Percentiles rank a stretch among this genome's conserved stretches.
These are phyloP conservation scores for Melitaea athalia DNA, from an alignment of 2,888 invertebrate genomes.

Conservation along the genomic window DNA sequence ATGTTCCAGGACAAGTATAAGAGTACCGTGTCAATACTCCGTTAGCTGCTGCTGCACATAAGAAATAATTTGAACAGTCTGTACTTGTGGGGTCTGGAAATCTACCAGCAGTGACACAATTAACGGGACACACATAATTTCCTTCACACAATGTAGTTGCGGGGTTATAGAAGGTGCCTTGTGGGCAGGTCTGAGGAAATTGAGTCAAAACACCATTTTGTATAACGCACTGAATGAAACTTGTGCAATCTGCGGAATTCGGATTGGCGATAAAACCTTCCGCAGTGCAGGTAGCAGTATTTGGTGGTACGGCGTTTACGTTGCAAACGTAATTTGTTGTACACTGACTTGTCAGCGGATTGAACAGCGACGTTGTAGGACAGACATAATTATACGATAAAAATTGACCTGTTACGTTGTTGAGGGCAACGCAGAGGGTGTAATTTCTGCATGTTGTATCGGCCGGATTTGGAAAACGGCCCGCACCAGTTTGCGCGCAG, in stretches of 20 bases:
- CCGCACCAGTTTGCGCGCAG: constrained; percentile 56
- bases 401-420: constrained; percentile 45
- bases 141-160: constrained; percentile 63
- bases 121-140: constrained; percentile 55
- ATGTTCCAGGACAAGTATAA: constrained; percentile 70
- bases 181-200: constrained; percentile 59
- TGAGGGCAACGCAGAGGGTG: constrained; percentile 59
- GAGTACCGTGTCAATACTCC: constrained; percentile 56
- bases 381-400: constrained; percentile 66
- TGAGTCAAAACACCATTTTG: constrained; percentile 56
- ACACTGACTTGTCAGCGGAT: constrained; percentile 58
- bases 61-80: constrained; percentile 66
- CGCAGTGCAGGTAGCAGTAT: constrained; percentile 54
- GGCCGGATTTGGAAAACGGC: constrained; percentile 61
- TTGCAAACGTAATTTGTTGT: constrained; percentile 63
- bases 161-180: constrained; percentile 59
- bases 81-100: constrained; percentile 64
- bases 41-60: constrained; percentile 57
- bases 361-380: constrained; percentile 68
- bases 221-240: constrained; percentile 63
- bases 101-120: constrained; percentile 65
- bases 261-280: constrained; percentile 65
- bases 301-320: constrained; percentile 43
- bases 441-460: constrained; percentile 72
- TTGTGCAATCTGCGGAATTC: constrained; percentile 56